Percentiles rank a stretch among this genome's conserved stretches.
Conservation (phyloP, 1,140 invertebrate species). For the Zophobas morio region DNA sequence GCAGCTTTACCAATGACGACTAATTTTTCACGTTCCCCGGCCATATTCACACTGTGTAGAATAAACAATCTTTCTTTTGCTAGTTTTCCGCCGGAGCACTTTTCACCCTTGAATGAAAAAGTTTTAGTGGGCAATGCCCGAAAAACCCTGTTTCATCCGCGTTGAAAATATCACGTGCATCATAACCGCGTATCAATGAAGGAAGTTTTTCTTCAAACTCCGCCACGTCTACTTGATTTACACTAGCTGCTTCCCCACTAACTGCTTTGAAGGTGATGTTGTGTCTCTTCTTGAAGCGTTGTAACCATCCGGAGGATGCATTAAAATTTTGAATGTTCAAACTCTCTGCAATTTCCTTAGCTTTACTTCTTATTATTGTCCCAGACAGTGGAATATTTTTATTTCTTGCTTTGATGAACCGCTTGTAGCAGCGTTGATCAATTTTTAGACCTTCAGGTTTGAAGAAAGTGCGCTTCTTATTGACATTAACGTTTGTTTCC, state of each 20-base stretch:
- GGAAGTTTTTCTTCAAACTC: constrained; percentile 32
- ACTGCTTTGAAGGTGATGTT: constrained; percentile 58
- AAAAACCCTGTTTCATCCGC: constrained; percentile 49
- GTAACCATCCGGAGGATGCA: constrained; percentile 61
- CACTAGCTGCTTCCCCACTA: constrained; percentile 60
- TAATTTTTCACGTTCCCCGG: constrained; percentile 42
- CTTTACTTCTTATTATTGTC: constrained; percentile 2
- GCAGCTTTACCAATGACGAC: constrained; percentile 45
- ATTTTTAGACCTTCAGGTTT: constrained; percentile 1
- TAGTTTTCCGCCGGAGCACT: constrained; percentile 64
- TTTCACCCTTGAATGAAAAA: constrained; percentile 51
- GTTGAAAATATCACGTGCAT: constrained; percentile 34
- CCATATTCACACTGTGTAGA: constrained; percentile 64
- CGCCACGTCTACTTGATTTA: constrained; percentile 53
- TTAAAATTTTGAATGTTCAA: constrained; percentile 15
- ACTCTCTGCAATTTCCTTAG: constrained; percentile 16
- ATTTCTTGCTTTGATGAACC: constrained; percentile 12
- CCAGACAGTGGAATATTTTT: constrained; percentile 27
- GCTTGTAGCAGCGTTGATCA: constrained; percentile 5
- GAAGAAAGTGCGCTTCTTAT: constrained; percentile 13
- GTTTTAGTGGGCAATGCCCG: constrained; percentile 49
- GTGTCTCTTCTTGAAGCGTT: constrained; percentile 62
- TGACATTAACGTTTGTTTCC: constrained; percentile 12
- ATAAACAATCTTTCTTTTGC: constrained; percentile 67
- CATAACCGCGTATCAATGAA: constrained; percentile 30